phyloP scores from a whole-genome alignment of 1,140 invertebrate species.

The Asobara japonica region DNA sequence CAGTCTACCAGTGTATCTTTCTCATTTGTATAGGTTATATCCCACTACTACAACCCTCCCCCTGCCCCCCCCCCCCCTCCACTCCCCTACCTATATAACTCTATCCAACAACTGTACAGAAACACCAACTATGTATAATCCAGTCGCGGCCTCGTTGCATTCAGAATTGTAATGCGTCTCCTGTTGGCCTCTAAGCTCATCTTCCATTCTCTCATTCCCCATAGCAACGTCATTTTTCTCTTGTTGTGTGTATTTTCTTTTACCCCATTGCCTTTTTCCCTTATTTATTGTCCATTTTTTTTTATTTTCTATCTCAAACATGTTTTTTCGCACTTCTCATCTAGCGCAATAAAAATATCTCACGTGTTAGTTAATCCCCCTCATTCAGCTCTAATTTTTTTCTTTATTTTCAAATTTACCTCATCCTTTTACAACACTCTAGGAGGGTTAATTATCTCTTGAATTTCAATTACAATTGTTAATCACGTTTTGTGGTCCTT shows the following conservation, averaged over 20 bases:
- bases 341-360: slow-evolving; percentile 22
- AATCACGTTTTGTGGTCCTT: background rate
- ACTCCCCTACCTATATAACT: background rate
- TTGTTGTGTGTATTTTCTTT: too few relatives aligned
- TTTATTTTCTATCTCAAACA: slow-evolving; percentile 15
- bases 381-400: background rate
- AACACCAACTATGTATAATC: slow-evolving; percentile 9
- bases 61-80: too few relatives aligned
- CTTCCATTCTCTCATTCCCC: slow-evolving; percentile 13
- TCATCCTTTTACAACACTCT: background rate
- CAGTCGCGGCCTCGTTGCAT: slow-evolving; percentile 20
- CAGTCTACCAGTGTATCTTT: background rate
- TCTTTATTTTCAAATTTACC: background rate
- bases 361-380: background rate
- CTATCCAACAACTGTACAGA: background rate
- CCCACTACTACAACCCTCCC: too few relatives aligned
- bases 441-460: slow-evolving; percentile 10
- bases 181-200: slow-evolving; percentile 18
- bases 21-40: background rate
- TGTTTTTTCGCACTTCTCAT: slow-evolving; percentile 13
- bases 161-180: slow-evolving; percentile 20
- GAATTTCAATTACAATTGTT: slow-evolving; percentile 26
- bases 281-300: background rate
- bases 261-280: background rate
- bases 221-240: slow-evolving; percentile 16